A percentile compares a stretch with the other conserved stretches of the same genome.
These are phyloP conservation scores for Euleptes europaea DNA, from an alignment of 2,113 vertebrate genomes.

Conservation along the genomic window DNA sequence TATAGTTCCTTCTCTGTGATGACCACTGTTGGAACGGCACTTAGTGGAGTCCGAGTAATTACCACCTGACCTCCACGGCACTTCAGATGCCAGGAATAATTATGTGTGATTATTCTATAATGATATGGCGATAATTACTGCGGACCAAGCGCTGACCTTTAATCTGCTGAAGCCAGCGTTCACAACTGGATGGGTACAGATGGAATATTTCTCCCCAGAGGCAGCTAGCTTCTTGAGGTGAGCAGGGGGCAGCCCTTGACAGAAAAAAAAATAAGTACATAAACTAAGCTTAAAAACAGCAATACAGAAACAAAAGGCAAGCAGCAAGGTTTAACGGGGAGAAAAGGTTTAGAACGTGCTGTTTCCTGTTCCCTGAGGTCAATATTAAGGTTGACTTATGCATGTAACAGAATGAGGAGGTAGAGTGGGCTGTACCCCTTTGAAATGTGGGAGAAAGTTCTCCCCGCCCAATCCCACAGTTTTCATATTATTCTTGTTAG, in stretches of 20 bases:
- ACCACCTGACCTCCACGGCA: neutral
- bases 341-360: too few species aligned
- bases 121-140: slow-evolving; percentile 7
- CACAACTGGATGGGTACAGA: neutral
- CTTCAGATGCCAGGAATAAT: slow-evolving; percentile 24
- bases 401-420: too few species aligned
- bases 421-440: too few species aligned
- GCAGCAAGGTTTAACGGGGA: too few species aligned
- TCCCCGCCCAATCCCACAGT: too few species aligned
- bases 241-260: neutral
- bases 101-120: slow-evolving; percentile 15
- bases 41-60: slow-evolving; percentile 28
- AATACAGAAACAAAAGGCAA: too few species aligned
- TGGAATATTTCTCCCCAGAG: neutral
- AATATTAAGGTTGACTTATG: too few species aligned
- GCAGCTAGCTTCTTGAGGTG: neutral
- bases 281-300: too few species aligned
- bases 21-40: neutral
- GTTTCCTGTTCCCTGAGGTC: too few species aligned
- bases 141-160: slow-evolving; percentile 9
- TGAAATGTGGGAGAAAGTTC: too few species aligned
- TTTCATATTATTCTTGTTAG: neutral
- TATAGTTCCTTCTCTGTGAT: neutral
- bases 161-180: neutral
- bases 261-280: neutral